These are phyloP conservation scores for Sternarchorhynchus goeldii DNA, from an alignment of 2,797 vertebrate species.

Conservation along the genomic window DNA sequence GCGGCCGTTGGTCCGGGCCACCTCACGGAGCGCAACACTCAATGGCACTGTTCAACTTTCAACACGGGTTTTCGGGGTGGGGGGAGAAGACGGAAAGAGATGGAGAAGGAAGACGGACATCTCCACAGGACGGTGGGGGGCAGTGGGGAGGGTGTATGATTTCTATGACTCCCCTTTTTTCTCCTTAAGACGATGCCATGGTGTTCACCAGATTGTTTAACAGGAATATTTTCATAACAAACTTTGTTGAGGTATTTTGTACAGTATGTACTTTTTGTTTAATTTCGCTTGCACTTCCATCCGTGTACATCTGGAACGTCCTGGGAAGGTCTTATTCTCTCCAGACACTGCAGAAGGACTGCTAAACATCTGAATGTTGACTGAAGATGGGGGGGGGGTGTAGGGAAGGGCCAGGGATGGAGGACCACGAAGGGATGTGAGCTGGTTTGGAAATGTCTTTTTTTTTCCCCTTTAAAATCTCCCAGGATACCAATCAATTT, in stretches of 20 bases:
- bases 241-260: slow-evolving; percentile 75
- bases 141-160: slow-evolving; percentile 37
- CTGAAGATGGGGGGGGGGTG: slow-evolving; percentile 57
- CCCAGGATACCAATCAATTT: slow-evolving; percentile 69
- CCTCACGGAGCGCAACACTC: slow-evolving; percentile 57
- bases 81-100: not conserved
- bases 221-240: slow-evolving; percentile 76
- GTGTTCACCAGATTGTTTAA: slow-evolving; percentile 70
- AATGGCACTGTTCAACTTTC: slow-evolving; percentile 76
- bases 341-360: slow-evolving; percentile 64
- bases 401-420: slow-evolving; percentile 45
- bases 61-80: slow-evolving; percentile 65
- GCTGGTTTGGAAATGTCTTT: slow-evolving; percentile 51
- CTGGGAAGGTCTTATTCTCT: slow-evolving; percentile 78
- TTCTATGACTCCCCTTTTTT: slow-evolving; percentile 35
- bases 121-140: slow-evolving; percentile 77
- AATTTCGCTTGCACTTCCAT: slow-evolving; percentile 76
- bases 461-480: slow-evolving; percentile 65
- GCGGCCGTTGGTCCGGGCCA: slow-evolving; percentile 37
- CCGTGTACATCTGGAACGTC: slow-evolving; percentile 70
- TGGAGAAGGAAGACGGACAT: slow-evolving; percentile 51
- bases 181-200: slow-evolving; percentile 76
- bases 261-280: slow-evolving; percentile 71
- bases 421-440: slow-evolving; percentile 53
- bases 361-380: slow-evolving; percentile 49